Conservation (phyloP, 2,113 vertebrate species). For the Crypturellus undulatus region DNA sequence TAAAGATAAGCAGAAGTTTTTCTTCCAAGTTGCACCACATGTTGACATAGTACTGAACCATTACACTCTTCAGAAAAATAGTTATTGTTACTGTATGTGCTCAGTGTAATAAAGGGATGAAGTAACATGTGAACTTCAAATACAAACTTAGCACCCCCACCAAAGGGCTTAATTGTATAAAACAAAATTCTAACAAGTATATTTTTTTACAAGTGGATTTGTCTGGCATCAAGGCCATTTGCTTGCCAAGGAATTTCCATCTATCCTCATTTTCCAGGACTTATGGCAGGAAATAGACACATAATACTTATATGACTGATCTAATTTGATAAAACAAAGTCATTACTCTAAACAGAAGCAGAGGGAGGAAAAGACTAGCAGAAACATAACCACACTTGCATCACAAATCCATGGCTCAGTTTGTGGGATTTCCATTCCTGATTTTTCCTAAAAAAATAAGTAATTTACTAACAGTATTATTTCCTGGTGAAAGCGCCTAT, state of each 20-base stretch:
- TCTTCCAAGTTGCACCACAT: neutral
- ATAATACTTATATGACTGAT: neutral
- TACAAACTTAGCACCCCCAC: neutral
- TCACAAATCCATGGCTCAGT: neutral
- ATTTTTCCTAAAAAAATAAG: neutral
- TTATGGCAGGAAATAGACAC: neutral
- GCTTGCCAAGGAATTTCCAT: neutral
- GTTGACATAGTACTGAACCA: neutral
- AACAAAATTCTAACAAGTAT: neutral
- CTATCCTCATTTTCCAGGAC: neutral
- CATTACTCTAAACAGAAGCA: neutral
- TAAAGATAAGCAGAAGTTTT: neutral
- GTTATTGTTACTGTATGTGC: neutral
- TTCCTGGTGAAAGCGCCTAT: neutral
- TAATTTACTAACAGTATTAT: neutral
- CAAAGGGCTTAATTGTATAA: neutral
- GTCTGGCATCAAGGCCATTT: neutral
- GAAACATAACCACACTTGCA: neutral
- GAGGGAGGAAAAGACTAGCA: neutral
- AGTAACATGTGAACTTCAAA: neutral
- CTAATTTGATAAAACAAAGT: neutral
- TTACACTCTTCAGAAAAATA: neutral
- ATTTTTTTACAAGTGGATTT: neutral
- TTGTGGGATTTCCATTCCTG: neutral
- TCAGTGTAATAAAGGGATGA: neutral